Base-by-base conservation (phyloP, 1,140 invertebrate species). In the Gryllus bimaculatus region DNA sequence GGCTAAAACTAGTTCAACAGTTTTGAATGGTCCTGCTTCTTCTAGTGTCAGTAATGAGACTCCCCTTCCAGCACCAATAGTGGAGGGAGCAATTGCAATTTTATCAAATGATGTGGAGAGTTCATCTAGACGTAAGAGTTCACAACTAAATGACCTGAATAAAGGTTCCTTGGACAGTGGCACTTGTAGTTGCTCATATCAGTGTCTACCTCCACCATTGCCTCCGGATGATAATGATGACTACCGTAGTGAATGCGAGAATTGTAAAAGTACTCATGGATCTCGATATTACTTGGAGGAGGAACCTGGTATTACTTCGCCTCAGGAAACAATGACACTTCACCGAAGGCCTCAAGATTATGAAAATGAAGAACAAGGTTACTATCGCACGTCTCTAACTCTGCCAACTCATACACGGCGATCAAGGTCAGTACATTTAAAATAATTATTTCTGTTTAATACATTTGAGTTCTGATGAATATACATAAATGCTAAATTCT, bases 161-260 rank as follows among this genome's bases (percentile, higher is more conserved):
- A 80, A 79, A 66, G 76, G 79, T 73, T 78, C 78, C 8, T 21
- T 77, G 48, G 78, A 78, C 47, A 74, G 54, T 73, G 78, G 26
- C 26, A 47, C 79, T 5, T 88, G 86, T 79, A 86, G 84, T 47
- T 88, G 87, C 74, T 86, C 84, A 48, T 84, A 85, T 81, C 86
- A 87, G 82, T 85, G 84, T 39, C 80, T 86, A 49, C 84, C 86
- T 79, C 85, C 86, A 49, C 80, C 87, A 79, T 85, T 86, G 39
- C 80, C 87, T 47, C 85, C 87, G 77, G 91, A 92, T 79, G 87
- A 91, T 76, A 88, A 89, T 21, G 92, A 93, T 82, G 92, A 93
- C 85, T 93, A 93, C 83, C 88, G 93, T 74, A 93, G 91, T 84
- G 93, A 94, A 84, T 94, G 93, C 85, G 93, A 94, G 85, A 94